Evolutionary conservation across 2,888 invertebrate genomes (phyloP), one percentile per base, ranked within the genome.

Genomic region (Archips xylosteana): DNA sequence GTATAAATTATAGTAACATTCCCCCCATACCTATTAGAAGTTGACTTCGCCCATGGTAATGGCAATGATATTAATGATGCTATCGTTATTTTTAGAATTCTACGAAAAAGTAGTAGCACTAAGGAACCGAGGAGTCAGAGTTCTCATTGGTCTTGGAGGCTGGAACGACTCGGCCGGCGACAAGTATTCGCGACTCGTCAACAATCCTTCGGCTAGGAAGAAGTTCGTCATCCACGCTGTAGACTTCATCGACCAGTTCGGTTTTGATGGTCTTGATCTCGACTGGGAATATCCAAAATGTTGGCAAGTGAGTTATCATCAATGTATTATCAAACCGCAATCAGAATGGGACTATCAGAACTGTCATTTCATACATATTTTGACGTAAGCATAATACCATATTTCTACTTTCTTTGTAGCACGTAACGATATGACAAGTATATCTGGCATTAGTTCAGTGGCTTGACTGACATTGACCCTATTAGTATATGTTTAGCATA

Each of bases 281-380:
- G 98, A 98, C 85, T 99, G 98, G 98, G 98, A 99, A 85, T 99
- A 98, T 87, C 98, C 98, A 0, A 97, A 96, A 77, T 98, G 98
- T 84, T 98, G 98, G 98, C 98, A 98, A 95, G 96, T 96, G 71
- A 83, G 83, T 81, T 2, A 32, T 32, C 23, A 60, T 36, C 1
- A 39, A 15, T n/a, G 23, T 23, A 23, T n/a, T n/a, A n/a, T n/a
- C n/a, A n/a, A n/a, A n/a, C n/a, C n/a, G n/a, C n/a, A n/a, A n/a
- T n/a, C n/a, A n/a, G n/a, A n/a, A n/a, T n/a, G n/a, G n/a, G n/a
- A n/a, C n/a, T n/a, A n/a, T n/a, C n/a, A n/a, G n/a, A n/a, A n/a
- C n/a, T n/a, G n/a, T n/a, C n/a, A n/a, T n/a, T n/a, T n/a, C n/a
- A n/a, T n/a, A n/a, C n/a, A n/a, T n/a, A n/a, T n/a, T n/a, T n/a